Conservation (phyloP, 1,140 invertebrate species). For the Tigriopus japonicus region DNA sequence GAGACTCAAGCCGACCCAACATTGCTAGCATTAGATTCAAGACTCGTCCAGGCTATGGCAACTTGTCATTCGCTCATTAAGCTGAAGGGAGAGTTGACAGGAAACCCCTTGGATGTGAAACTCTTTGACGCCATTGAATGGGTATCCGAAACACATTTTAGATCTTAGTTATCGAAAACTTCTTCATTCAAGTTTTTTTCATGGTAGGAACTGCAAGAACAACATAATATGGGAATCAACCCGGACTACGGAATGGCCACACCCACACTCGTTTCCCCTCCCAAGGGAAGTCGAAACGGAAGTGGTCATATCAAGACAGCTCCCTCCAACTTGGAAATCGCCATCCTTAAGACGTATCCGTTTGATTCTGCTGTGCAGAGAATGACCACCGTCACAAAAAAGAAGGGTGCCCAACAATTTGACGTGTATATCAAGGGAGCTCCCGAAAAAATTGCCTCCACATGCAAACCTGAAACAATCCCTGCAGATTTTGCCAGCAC, state of each 20-base stretch:
- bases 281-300: not conserved
- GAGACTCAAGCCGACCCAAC: slow-evolving; percentile 15
- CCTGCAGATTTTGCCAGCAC: slow-evolving; percentile 26
- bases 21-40: slow-evolving; percentile 11
- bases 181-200: slow-evolving; percentile 9
- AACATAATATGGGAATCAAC: slow-evolving; percentile 16
- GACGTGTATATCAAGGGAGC: slow-evolving; percentile 31
- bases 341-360: slow-evolving; percentile 31
- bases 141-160: slow-evolving; percentile 16
- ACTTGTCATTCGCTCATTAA: slow-evolving; percentile 23
- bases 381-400: slow-evolving; percentile 30
- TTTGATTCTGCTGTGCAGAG: slow-evolving; percentile 31
- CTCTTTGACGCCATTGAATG: slow-evolving; percentile 21
- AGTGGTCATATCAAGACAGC: not conserved
- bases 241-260: slow-evolving; percentile 20
- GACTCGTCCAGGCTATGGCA: slow-evolving; percentile 17
- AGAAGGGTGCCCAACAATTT: slow-evolving; percentile 23
- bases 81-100: slow-evolving; percentile 20
- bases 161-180: too few relatives aligned
- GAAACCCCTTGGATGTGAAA: slow-evolving; percentile 22
- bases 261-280: slow-evolving; percentile 17
- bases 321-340: slow-evolving; percentile 19
- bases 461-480: slow-evolving; percentile 29
- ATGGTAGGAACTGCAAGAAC: slow-evolving; percentile 14
- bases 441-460: slow-evolving; percentile 28